Conservation (phyloP, 35 echinoderm and acorn worm genomes). For the Stichopus chloronotus region DNA sequence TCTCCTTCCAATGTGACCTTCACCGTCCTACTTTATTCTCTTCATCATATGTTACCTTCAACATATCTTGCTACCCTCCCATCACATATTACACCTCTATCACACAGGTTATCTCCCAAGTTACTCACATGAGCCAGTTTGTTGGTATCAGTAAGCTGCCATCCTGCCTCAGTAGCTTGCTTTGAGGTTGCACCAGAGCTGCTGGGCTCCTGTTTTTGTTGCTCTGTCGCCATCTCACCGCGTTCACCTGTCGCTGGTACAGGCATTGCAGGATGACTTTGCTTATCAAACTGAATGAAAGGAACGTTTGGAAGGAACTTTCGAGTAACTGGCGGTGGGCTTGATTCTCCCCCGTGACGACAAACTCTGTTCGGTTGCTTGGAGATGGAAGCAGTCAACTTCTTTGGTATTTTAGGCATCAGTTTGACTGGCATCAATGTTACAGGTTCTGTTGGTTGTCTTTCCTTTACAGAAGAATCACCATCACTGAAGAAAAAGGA, state of each 20-base stretch:
- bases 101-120: not conserved
- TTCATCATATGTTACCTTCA: no score
- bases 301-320: conserved; percentile 14
- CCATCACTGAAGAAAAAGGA: not conserved
- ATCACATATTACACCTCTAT: not conserved
- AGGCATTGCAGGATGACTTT: conserved; percentile 6
- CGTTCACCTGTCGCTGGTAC: not conserved
- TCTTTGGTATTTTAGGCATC: conserved; percentile 36
- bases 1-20: no score
- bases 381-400: not conserved
- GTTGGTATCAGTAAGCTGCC: not conserved
- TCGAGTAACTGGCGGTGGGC: not conserved
- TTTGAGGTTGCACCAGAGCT: not conserved
- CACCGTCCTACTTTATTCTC: no score
- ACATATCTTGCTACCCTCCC: not conserved
- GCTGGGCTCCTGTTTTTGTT: not conserved
- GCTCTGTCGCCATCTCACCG: not conserved
- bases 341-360: not conserved
- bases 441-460: not conserved
- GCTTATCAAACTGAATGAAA: not conserved
- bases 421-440: conserved; percentile 19
- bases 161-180: conserved; percentile 24
- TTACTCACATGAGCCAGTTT: conserved; percentile 12
- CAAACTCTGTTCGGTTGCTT: not conserved
- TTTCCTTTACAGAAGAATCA: not conserved